A percentile compares a stretch with the other conserved stretches of the same genome.
Conservation (phyloP, 2,888 invertebrate species). For the Lasioglossum lativentre region DNA sequence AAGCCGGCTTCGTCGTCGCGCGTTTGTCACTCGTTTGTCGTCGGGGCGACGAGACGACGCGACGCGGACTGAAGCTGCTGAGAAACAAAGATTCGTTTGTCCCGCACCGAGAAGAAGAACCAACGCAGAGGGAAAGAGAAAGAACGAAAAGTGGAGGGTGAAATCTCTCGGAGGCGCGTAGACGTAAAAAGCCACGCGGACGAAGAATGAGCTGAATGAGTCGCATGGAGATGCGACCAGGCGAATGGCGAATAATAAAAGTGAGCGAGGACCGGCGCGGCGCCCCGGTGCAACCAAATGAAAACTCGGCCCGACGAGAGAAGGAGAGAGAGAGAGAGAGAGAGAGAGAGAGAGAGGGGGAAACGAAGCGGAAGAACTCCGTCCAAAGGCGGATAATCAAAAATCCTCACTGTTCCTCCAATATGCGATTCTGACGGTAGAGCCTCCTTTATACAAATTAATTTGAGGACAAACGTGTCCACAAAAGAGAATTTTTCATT, state of each 20-base stretch:
- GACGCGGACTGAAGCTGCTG: not conserved
- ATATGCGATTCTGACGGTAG: not conserved
- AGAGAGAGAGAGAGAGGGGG: no score
- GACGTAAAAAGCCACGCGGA: conserved; percentile 51
- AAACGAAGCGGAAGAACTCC: conserved; percentile 13
- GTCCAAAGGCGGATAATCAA: conserved; percentile 26
- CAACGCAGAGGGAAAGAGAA: not conserved
- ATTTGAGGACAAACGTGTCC: no score
- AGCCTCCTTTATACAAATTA: not conserved
- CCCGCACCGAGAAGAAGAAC: conserved; percentile 28
- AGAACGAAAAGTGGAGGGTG: not conserved
- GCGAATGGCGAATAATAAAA: conserved; percentile 58
- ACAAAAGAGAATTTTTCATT: no score
- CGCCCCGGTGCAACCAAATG: conserved; percentile 40
- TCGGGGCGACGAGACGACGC: conserved; percentile 18
- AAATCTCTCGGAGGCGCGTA: not conserved
- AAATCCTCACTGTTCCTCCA: not conserved
- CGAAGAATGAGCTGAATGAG: conserved; percentile 42
- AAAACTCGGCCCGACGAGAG: conserved; percentile 30
- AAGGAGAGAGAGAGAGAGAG: not conserved
- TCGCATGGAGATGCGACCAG: conserved; percentile 44
- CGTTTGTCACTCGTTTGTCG: conserved; percentile 11
- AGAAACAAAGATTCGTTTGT: conserved; percentile 54
- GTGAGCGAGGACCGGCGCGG: conserved; percentile 39
- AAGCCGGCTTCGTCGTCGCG: not conserved